These are phyloP conservation scores for Progne subis DNA, from an alignment of 2,113 vertebrate species.

Conservation along the genomic window DNA sequence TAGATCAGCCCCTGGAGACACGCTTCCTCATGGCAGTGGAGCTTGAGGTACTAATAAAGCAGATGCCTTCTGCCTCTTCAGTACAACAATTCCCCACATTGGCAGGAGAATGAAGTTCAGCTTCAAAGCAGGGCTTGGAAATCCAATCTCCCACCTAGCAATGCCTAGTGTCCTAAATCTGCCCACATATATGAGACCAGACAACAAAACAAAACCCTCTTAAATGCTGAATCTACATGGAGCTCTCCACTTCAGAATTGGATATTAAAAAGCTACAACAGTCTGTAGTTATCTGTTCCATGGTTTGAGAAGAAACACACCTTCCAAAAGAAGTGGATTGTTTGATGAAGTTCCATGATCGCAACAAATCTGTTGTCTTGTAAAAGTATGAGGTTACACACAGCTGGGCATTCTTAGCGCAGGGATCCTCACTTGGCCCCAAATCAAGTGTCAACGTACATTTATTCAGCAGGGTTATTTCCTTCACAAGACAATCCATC, in stretches of 20 bases:
- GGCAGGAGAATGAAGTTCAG: neutral
- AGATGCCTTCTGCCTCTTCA: neutral
- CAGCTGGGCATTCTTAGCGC: neutral
- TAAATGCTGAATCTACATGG: neutral
- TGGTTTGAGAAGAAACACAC: neutral
- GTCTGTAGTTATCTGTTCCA: neutral
- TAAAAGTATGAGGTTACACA: neutral
- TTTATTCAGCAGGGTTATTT: neutral
- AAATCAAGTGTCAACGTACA: neutral
- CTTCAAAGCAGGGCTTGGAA: neutral
- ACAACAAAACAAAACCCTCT: neutral
- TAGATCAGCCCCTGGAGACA: neutral
- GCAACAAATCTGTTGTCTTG: neutral
- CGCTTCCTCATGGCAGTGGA: neutral
- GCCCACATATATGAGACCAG: neutral
- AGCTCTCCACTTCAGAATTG: neutral
- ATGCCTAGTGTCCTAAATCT: neutral
- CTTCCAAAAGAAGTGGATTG: neutral
- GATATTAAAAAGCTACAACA: neutral
- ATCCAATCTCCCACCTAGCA: neutral
- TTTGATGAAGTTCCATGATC: neutral
- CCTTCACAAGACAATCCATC: neutral
- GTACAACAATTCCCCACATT: neutral
- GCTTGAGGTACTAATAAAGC: neutral
- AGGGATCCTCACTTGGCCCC: neutral